phyloP scores from a whole-genome alignment of 2,797 vertebrate species.

The Lepus oiostolus region DNA sequence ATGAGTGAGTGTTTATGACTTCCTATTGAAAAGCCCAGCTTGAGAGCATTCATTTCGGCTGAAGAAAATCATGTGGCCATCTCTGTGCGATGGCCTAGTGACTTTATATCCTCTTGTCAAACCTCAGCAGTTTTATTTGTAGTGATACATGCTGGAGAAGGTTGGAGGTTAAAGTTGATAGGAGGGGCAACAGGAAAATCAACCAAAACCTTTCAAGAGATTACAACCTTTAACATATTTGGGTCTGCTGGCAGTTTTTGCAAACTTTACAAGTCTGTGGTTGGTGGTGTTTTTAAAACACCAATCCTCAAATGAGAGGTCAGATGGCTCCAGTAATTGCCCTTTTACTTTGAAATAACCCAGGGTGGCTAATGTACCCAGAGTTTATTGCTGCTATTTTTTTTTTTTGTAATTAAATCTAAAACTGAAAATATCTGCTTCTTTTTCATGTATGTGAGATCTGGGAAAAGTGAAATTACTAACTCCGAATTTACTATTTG shows the following conservation, averaged over 20 bases:
- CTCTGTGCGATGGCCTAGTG: conserved; percentile 89
- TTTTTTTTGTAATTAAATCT: conserved; percentile 66
- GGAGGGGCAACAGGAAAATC: conserved; percentile 94
- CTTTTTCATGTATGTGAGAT: conserved; percentile 72
- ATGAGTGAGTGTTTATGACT: conserved; percentile 91
- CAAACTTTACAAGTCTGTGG: conserved; percentile 87
- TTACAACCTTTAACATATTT: conserved; percentile 92
- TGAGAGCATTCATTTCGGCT: conserved; percentile 88
- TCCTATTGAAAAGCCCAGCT: conserved; percentile 89
- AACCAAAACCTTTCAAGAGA: conserved; percentile 92
- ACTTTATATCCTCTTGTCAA: conserved; percentile 91
- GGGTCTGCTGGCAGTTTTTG: conserved; percentile 91
- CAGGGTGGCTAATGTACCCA: conserved; percentile 20
- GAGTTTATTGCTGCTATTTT: conserved; percentile 86
- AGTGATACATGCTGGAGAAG: conserved; percentile 93
- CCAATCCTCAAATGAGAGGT: conserved; percentile 88
- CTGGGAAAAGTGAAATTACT: conserved; percentile 59
- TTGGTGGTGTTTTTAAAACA: conserved; percentile 87
- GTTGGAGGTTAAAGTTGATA: conserved; percentile 97
- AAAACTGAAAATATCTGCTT: conserved; percentile 22
- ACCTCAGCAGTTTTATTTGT: conserved; percentile 91
- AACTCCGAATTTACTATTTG: background rate
- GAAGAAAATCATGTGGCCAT: conserved; percentile 89
- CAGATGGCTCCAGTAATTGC: conserved; percentile 89
- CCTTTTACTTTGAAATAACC: conserved; percentile 86